Evolutionary conservation across 2,888 invertebrate species (phyloP).

Genomic region (Cosmopolites sordidus): DNA sequence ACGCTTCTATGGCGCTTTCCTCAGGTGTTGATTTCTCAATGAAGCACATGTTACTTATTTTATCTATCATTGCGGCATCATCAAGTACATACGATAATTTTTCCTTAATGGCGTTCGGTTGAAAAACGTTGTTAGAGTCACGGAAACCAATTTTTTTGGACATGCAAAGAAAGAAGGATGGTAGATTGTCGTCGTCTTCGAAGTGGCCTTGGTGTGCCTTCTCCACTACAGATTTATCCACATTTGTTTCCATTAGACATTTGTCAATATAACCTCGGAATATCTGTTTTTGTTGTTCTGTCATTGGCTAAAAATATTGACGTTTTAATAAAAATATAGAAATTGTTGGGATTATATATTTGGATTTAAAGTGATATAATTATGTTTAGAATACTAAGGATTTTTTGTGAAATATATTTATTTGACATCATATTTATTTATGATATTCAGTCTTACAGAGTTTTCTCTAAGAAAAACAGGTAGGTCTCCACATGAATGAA

Average conservation of each 20-base stretch:
- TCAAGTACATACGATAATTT: conserved; percentile 13
- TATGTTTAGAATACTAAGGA: too few species aligned
- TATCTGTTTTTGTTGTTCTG: conserved; percentile 35
- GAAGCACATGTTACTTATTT: conserved; percentile 24
- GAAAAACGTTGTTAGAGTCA: conserved; percentile 34
- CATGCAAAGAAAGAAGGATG: conserved; percentile 32
- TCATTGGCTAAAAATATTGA: conserved; percentile 24
- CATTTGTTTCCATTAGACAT: conserved; percentile 30
- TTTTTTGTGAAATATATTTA: too few species aligned
- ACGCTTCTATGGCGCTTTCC: conserved; percentile 26
- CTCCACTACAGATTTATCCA: conserved; percentile 31
- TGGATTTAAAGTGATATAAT: too few species aligned
- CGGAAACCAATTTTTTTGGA: conserved; percentile 35
- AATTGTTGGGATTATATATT: too few species aligned
- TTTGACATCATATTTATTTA: too few species aligned
- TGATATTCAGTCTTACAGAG: too few species aligned
- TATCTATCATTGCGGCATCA: conserved; percentile 11
- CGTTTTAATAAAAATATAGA: too few species aligned
- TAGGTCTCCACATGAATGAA: too few species aligned
- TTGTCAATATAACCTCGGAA: conserved; percentile 28
- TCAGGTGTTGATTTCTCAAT: conserved; percentile 17
- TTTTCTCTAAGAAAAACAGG: too few species aligned
- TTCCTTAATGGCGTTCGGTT: conserved; percentile 31
- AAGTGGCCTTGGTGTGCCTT: conserved; percentile 31
- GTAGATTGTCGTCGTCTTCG: conserved; percentile 33